Evolutionary conservation across 2,113 vertebrate genomes (phyloP), one percentile per base, ranked within the genome.

Genomic region (Arenaria interpres): DNA sequence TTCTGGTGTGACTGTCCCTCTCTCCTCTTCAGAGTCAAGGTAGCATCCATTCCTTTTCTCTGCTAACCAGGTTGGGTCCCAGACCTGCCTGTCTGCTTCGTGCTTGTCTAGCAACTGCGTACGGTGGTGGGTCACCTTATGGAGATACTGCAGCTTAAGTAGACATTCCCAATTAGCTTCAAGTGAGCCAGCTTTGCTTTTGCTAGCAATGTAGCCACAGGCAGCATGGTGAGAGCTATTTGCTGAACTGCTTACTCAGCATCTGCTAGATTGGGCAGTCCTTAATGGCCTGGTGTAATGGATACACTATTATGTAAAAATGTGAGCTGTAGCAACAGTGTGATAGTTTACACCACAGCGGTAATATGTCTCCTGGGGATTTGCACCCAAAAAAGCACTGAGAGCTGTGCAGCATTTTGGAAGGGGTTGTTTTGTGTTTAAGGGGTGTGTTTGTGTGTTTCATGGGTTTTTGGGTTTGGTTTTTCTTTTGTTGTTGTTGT

Each of bases 61-160:
- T 6, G 1, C 23, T 79, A 46, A 30, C 10, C 0, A 0, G 10
- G 12, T 57, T 9, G 5, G 37, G 45, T 25, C 37, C 35, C 30
- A 77, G 57, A 74, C 45, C 12, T 73, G 10, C 46, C 45, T 71
- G 46, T 23, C 8, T 37, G 13, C 32, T 67, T 67, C 32, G 19
- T 41, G 22, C 32, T 74, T 74, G n/a, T 60, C 71, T 80, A 80
- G 18, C 37, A 64, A 9, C 22, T 39, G 10, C 12, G 6, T 22
- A 17, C 10, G 17, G 18, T 59, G n/a, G n/a, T 1, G 6, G 25
- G n/a, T 43, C 32, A 78, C 45, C 32, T 43, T 0, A 2, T 54
- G 41, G 63, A 2, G 4, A 37, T 60, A 5, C 25, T 59, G n/a
- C 56, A 72, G 46, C 23, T 77, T 37, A 67, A 81, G 60, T 5